Evolutionary conservation across 1,140 invertebrate genomes (phyloP), one percentile per base, ranked within the genome.

Genomic region (Brachionus rubens): DNA sequence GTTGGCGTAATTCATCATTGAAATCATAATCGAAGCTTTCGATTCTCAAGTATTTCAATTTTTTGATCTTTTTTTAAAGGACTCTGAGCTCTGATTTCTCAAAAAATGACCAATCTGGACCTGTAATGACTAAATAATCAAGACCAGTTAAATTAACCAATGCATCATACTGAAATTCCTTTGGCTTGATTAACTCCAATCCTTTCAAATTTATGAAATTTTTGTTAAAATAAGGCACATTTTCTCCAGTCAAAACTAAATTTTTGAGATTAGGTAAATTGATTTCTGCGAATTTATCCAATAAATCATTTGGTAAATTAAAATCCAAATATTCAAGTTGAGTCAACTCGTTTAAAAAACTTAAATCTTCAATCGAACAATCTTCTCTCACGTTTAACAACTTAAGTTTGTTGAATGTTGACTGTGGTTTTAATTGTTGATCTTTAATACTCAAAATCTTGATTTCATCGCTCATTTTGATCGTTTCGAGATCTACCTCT

Each of bases 131-230:
- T 26, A 54, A 54, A 54, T 54, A 54, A 54, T 54, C 50, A 26
- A 54, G 50, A 54, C 50, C 26, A 26, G 24, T 54, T 26, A 54
- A 54, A 54, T 54, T 54, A 24, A 54, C 21, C 21, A 54, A 54
- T 2, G 21, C 19, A 54, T 54, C 50, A 24, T 2, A 24, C 12
- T 16, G 50, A 12, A 54, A 24, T 24, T 24, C 21, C 24, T 26
- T 54, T 24, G 50, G 50, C 26, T 54, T 24, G 12, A 54, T 54
- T 26, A 54, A 54, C 26, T 54, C 50, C 50, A 54, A 54, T 3
- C 50, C 50, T 54, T 54, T 16, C 9, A 54, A 54, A 26, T 54
- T 54, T 24, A 24, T 54, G 10, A 54, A 26, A 26, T 16, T 24
- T 24, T 54, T 10, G 12, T 26, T 54, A 54, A 54, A 54, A 14